phyloP scores from a whole-genome alignment of 2,797 vertebrate species.

The Tokudaia muenninki region DNA sequence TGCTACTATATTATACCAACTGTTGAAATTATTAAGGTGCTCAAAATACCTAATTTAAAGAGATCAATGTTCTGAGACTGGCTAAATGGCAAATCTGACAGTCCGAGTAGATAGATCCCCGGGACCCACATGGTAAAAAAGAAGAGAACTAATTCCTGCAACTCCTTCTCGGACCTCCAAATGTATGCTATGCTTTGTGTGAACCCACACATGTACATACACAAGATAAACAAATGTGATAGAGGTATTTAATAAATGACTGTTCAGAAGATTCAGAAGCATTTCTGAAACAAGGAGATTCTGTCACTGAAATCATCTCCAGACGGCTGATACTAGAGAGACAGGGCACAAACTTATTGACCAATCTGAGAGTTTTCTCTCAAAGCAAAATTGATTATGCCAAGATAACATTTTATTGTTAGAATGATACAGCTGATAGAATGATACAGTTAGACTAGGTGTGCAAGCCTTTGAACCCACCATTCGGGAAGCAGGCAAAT shows the following conservation, averaged over 20 bases:
- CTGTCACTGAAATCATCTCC: slow-evolving; percentile 51
- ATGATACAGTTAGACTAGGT: neutral
- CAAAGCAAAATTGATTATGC: slow-evolving; percentile 57
- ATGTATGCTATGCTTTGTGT: neutral
- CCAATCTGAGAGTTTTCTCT: neutral
- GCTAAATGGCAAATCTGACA: neutral
- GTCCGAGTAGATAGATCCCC: neutral
- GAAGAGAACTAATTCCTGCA: neutral
- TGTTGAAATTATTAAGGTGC: slow-evolving; percentile 45
- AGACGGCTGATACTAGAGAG: neutral
- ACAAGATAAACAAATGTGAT: neutral
- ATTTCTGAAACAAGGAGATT: slow-evolving; percentile 21
- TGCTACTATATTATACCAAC: slow-evolving; percentile 47
- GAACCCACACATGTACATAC: neutral
- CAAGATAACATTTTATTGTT: neutral
- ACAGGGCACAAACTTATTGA: neutral
- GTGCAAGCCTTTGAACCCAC: neutral
- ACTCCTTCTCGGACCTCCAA: neutral
- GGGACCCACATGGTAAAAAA: neutral
- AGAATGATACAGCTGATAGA: too few species aligned
- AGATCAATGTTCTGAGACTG: slow-evolving; percentile 33
- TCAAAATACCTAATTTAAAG: slow-evolving; percentile 61
- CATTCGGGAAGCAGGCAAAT: neutral
- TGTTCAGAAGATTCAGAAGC: slow-evolving; percentile 62
- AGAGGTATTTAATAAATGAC: slow-evolving; percentile 19